Percentiles rank a stretch among this genome's conserved stretches.
phyloP scores from a whole-genome alignment of 2,888 invertebrate genomes.

The Caenorhabditis sinica region DNA sequence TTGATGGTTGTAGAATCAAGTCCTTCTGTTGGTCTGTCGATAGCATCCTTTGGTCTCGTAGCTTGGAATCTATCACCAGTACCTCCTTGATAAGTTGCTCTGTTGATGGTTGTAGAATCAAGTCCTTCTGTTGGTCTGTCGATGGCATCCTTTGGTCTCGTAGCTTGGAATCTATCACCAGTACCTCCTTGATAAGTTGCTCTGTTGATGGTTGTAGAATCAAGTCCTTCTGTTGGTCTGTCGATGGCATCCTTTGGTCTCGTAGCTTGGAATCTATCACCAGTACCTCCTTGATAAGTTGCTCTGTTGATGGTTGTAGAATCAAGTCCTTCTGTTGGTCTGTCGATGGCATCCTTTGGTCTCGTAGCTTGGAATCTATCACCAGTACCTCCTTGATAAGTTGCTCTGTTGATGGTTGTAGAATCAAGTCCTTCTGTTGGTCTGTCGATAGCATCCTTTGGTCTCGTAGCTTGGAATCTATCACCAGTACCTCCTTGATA shows the following conservation, averaged over 20 bases:
- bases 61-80: slow-evolving; percentile 36
- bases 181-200: slow-evolving; percentile 41
- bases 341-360: slow-evolving; percentile 28
- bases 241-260: slow-evolving; percentile 23
- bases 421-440: slow-evolving; percentile 33
- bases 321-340: slow-evolving; percentile 8
- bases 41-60: slow-evolving; percentile 30
- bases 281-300: slow-evolving; percentile 44
- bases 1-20: slow-evolving; percentile 37
- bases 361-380: slow-evolving; percentile 32
- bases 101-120: slow-evolving; percentile 35
- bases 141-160: slow-evolving; percentile 32
- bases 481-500: slow-evolving; percentile 49
- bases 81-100: slow-evolving; percentile 41
- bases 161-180: slow-evolving; percentile 33
- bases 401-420: slow-evolving; percentile 32
- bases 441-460: slow-evolving; percentile 35
- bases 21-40: slow-evolving; percentile 30
- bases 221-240: slow-evolving; percentile 10
- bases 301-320: slow-evolving; percentile 25
- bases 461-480: slow-evolving; percentile 26
- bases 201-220: slow-evolving; percentile 34
- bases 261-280: slow-evolving; percentile 25
- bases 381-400: slow-evolving; percentile 49
- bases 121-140: slow-evolving; percentile 38